Percentiles rank a stretch among this genome's conserved stretches.
These are phyloP conservation scores for Oophaga sylvatica DNA, from an alignment of 2,797 vertebrate genomes.

Conservation along the genomic window DNA sequence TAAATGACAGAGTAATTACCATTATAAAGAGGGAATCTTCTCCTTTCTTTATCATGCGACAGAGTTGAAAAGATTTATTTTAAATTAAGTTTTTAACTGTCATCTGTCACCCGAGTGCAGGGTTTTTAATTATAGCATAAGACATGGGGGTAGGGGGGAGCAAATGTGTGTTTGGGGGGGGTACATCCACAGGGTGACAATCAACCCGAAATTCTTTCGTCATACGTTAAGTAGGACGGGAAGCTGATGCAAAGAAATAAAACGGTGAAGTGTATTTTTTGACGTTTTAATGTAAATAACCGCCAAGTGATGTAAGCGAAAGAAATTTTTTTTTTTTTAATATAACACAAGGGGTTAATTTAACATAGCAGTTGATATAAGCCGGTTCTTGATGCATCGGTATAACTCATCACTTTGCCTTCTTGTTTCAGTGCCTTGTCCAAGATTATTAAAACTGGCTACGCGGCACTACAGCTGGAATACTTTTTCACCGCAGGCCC, in stretches of 20 bases:
- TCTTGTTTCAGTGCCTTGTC: constrained; percentile 86
- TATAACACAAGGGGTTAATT: constrained; percentile 24
- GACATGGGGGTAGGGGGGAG: constrained; percentile 71
- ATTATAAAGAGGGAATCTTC: constrained; percentile 99
- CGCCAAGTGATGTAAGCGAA: too few relatives aligned
- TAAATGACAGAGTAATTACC: constrained; percentile 99
- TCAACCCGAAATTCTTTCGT: constrained; percentile 78
- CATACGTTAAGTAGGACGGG: constrained; percentile 67
- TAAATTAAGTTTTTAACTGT: constrained; percentile 99
- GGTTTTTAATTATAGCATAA: constrained; percentile 99
- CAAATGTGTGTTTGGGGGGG: not conserved
- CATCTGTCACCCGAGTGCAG: constrained; percentile 99
- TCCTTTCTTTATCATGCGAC: constrained; percentile 98
- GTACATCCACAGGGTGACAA: constrained; percentile 64
- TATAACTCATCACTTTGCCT: constrained; percentile 72
- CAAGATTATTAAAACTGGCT: constrained; percentile 98
- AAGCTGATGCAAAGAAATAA: constrained; percentile 62
- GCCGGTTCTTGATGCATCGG: constrained; percentile 53
- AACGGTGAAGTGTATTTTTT: constrained; percentile 44
- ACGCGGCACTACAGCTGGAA: constrained; percentile 93
- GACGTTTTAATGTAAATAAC: not conserved
- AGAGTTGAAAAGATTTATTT: constrained; percentile 99
- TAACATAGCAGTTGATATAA: not conserved
- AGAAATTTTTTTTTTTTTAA: not conserved
- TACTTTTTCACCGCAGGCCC: constrained; percentile 99